Conservation (phyloP, 2,888 invertebrate genomes). For the Drosophila macrospina region DNA sequence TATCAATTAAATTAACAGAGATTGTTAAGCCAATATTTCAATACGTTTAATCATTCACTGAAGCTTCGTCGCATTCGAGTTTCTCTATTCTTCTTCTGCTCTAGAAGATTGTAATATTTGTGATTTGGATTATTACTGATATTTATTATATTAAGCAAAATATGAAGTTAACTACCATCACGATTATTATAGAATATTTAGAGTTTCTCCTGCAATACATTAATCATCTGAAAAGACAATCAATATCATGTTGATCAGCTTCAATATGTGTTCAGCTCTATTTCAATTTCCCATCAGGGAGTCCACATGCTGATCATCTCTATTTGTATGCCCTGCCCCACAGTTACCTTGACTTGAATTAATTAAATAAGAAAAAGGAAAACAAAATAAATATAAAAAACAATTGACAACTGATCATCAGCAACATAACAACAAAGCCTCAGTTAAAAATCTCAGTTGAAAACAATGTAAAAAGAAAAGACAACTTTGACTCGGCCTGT, state of each 20-base stretch:
- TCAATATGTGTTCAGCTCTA: neutral
- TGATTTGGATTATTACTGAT: too few species aligned
- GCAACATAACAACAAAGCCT: constrained; percentile 18
- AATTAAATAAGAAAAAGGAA: too few species aligned
- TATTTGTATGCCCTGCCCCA: neutral
- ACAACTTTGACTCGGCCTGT: constrained; percentile 9
- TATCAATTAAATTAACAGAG: neutral
- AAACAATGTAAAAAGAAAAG: constrained; percentile 19
- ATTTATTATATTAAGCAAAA: too few species aligned
- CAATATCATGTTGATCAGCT: neutral
- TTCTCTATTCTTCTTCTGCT: too few species aligned
- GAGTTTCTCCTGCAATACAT: neutral
- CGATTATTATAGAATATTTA: too few species aligned
- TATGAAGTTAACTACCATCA: too few species aligned
- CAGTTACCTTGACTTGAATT: constrained; percentile 34
- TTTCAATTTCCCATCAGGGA: constrained; percentile 1
- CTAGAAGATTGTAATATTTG: neutral
- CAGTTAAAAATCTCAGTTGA: constrained; percentile 24
- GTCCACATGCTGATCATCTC: constrained; percentile 16
- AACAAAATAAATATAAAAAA: neutral
- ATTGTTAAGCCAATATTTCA: neutral
- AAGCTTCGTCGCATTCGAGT: neutral
- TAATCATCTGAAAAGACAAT: neutral
- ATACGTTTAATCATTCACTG: neutral
- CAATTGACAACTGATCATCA: constrained; percentile 46